Conservation (phyloP, 2,113 vertebrate species). For the Sinosuthora webbiana region DNA sequence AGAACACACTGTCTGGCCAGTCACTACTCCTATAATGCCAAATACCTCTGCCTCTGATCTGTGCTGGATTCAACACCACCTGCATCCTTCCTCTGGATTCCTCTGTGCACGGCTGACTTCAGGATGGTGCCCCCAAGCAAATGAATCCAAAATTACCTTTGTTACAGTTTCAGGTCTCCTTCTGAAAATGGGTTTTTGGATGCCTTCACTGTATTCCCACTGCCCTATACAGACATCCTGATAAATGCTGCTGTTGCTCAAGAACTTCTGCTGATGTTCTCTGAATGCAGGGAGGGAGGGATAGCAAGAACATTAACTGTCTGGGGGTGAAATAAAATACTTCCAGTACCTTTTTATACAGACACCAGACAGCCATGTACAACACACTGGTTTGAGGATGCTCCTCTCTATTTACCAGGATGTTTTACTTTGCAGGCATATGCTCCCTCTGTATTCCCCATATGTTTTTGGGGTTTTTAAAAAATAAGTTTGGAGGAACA, state of each 20-base stretch:
- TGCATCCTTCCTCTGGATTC: not conserved
- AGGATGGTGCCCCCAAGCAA: not conserved
- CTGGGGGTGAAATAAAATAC: not conserved
- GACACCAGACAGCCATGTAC: not conserved
- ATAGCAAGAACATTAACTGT: not conserved
- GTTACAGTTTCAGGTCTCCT: not conserved
- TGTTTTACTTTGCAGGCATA: conserved; percentile 58
- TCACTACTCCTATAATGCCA: not conserved
- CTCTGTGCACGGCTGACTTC: not conserved
- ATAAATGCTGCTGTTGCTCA: not conserved
- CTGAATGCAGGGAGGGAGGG: not conserved
- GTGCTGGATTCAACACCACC: not conserved
- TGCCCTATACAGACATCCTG: rapidly evolving
- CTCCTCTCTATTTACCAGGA: conserved; percentile 11
- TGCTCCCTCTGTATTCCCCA: conserved; percentile 62
- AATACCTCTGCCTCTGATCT: not conserved
- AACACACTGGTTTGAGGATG: not conserved
- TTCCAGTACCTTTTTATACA: not conserved
- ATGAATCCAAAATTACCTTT: not conserved
- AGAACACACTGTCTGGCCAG: not conserved
- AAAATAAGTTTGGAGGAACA: not conserved
- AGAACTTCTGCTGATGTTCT: not conserved
- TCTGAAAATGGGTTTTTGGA: not conserved
- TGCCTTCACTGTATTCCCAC: not conserved
- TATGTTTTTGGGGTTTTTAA: not conserved